Evolutionary conservation across 1,140 invertebrate species (phyloP), one percentile per base, ranked within the genome.

Genomic region (Drosophila jambulina): DNA sequence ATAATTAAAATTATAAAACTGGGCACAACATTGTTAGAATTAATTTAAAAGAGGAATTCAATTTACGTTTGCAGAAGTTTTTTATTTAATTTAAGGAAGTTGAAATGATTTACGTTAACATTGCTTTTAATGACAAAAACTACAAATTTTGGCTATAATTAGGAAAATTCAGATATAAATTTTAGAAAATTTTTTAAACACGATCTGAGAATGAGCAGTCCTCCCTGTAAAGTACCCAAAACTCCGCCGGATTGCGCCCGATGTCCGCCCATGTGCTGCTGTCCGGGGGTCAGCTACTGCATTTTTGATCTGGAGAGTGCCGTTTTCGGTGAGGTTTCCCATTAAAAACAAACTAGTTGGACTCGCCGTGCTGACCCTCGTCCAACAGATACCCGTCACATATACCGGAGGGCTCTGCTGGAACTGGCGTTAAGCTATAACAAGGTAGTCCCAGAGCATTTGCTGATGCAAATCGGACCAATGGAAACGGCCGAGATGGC

Each of bases 381-480:
- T 5, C 1, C n/a, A 9, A 1, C 36, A 88, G 85, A 88, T 32
- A 90, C 81, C 4, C 81, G 81, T n/a, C 74, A 78, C 19, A 63
- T 90, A 9, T 88, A 90, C 43, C 46, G 54, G n/a, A 82, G 70
- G n/a, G 85, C 85, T 8, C 62, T 87, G 4, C 29, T 70, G 13
- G 78, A 84, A 4, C 8, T 85, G 6, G 59, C 61, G 0, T 38
- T 56, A 21, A 81, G 67, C 25, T 90, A 90, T 12, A 36, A 84
- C 6, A 45, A 42, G 2, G 15, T 6, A 0, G 27, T 88, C 5
- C 60, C 95, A 70, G 94, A 95, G 76, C 93, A 94, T 87, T 94
- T 95, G 90, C 95, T 95, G 80, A 92, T 94, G 51, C 94, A 94
- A 62, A 94, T 96, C 40, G 95, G 95, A 56, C 94, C 94, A 13